Conservation (phyloP, 2,888 invertebrate genomes). For the Drosophila paranaensis region DNA sequence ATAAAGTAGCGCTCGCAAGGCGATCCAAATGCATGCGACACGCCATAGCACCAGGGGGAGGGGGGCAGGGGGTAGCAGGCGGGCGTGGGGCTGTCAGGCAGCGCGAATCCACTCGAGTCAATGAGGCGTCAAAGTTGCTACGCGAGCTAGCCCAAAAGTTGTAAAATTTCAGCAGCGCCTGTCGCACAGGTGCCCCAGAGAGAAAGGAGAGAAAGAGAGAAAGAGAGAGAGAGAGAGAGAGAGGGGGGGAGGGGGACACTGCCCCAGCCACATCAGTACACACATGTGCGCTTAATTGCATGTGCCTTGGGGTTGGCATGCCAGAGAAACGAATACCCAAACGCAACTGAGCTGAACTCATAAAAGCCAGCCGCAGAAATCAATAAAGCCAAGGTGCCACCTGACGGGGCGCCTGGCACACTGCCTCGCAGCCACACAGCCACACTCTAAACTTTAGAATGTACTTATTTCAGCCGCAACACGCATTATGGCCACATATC, state of each 20-base stretch:
- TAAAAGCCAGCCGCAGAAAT: conserved; percentile 81
- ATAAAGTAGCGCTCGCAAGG: conserved; percentile 66
- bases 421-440: neutral
- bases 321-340: conserved; percentile 37
- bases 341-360: conserved; percentile 55
- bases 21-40: conserved; percentile 79
- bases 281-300: conserved; percentile 83
- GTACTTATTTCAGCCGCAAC: conserved; percentile 70
- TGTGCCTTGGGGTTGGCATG: conserved; percentile 68
- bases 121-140: conserved; percentile 79
- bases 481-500: conserved; percentile 75
- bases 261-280: conserved; percentile 33
- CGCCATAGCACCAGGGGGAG: conserved; percentile 43
- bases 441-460: conserved; percentile 63
- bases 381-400: conserved; percentile 83
- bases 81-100: conserved; percentile 20
- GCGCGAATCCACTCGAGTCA: conserved; percentile 73
- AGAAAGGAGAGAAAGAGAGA: too few species aligned
- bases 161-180: conserved; percentile 78
- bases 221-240: too few species aligned
- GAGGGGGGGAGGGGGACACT: neutral
- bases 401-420: conserved; percentile 23
- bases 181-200: conserved; percentile 68
- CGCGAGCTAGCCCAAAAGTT: conserved; percentile 74
- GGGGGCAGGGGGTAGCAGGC: neutral